Evolutionary conservation across 2,797 vertebrate species (phyloP), one percentile per base, ranked within the genome.

Genomic region (Nannoperca australis): DNA sequence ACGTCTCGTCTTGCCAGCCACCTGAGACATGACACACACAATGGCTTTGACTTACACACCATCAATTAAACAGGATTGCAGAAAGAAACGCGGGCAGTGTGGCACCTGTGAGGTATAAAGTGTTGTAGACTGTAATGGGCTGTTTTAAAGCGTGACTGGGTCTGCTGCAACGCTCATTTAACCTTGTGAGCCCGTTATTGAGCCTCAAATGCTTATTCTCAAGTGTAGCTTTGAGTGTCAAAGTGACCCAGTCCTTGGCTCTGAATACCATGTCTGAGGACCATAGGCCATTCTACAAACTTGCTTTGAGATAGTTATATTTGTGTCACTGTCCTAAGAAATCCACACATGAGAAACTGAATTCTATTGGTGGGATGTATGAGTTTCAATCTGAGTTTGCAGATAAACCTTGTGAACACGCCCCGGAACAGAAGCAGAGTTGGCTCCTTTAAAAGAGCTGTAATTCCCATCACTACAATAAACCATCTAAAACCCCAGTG

Each of bases 1-100:
- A 99, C 1, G 98, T 99, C 92, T 99, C 98, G 12, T 99, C 98
- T 81, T 99, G 98, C 98, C 98, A 99, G 24, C 97, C 98, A 66
- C 98, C 98, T 99, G 81, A 24, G 47, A 85, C 45, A 15, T 47
- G 2, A 81, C 49, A 32, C 32, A 32, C 32, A 5, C 4, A n/a
- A 11, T 15, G 12, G 60, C 34, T 73, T 70, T 70, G 40, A 30
- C 53, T 76, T 56, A 72, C 68, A 82, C 18, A 2, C 10, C n/a
- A 69, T 86, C 78, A 77, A 83, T 82, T 73, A 82, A 76, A 77
- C 71, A 78, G 44, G 49, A n/a, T 0, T 0, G 53, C 12, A 45
- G 54, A 70, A 79, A 75, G 8, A 44, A 55, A 66, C 47, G 51
- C 55, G 53, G 40, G 17, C 24, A 32, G 27, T 38, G 11, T 38